Evolutionary conservation across 2,113 vertebrate species (phyloP).

Genomic region (Grammomys surdaster): DNA sequence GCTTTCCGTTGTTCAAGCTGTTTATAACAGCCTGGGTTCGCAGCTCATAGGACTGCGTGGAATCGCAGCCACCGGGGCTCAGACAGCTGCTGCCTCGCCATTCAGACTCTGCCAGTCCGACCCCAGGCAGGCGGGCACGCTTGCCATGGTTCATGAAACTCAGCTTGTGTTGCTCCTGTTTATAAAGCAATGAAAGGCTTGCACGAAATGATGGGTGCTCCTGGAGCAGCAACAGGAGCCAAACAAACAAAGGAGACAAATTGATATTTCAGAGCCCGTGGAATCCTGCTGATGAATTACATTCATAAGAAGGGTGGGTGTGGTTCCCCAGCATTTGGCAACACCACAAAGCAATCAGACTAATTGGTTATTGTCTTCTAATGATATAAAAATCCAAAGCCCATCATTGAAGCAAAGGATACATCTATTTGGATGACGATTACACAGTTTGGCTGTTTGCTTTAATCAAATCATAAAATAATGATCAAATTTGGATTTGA

Average conservation of each 20-base stretch:
- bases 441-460: constrained; percentile 53
- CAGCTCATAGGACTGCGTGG: neutral
- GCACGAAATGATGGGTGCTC: rapidly evolving
- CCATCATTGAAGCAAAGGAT: constrained; percentile 8
- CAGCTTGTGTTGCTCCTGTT: rapidly evolving
- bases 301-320: neutral
- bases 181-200: neutral
- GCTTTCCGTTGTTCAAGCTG: neutral
- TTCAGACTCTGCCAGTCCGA: neutral
- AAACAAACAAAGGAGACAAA: neutral
- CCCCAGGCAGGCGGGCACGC: rapidly evolving
- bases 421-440: constrained; percentile 38
- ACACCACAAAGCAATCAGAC: neutral
- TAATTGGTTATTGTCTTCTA: constrained; percentile 17
- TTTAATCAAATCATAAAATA: constrained; percentile 68
- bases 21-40: rapidly evolving
- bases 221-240: neutral
- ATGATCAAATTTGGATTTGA: constrained; percentile 67
- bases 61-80: too few relatives aligned
- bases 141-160: rapidly evolving
- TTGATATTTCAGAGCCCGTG: rapidly evolving
- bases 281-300: neutral
- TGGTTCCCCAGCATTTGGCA: neutral
- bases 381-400: constrained; percentile 47
- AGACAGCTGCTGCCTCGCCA: neutral